A percentile compares a stretch with the other conserved stretches of the same genome.
Conservation (phyloP, 2,113 vertebrate species). For the Proterorhinus semilunaris region DNA sequence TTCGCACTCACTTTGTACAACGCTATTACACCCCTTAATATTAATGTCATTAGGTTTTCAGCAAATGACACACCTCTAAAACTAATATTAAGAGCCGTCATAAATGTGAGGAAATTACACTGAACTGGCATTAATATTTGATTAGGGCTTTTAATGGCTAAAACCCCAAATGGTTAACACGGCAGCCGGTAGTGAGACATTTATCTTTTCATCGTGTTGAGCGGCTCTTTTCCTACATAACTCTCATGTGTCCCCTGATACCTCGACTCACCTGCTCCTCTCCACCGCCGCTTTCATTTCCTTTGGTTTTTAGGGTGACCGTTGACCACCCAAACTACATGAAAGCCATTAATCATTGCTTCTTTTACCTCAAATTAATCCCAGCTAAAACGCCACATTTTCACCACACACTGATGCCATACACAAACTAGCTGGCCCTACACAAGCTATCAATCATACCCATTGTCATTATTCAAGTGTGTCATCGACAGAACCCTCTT, state of each 20-base stretch:
- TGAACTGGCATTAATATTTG: constrained; percentile 25
- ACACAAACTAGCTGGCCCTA: constrained; percentile 52
- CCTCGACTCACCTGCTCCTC: constrained; percentile 38
- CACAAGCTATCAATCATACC: constrained; percentile 76
- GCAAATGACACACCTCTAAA: constrained; percentile 7
- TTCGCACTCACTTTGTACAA: background rate
- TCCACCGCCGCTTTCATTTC: constrained; percentile 24
- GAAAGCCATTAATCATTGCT: constrained; percentile 75
- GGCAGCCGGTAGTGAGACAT: constrained; percentile 19
- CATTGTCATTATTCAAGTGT: constrained; percentile 76
- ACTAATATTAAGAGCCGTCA: constrained; percentile 5
- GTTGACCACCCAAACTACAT: constrained; percentile 64
- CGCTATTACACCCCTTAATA: background rate
- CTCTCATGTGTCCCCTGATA: constrained; percentile 30
- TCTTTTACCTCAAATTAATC: constrained; percentile 72
- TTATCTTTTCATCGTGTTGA: constrained; percentile 44
- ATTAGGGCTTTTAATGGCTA: constrained; percentile 27
- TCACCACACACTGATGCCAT: constrained; percentile 46
- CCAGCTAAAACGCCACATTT: constrained; percentile 45
- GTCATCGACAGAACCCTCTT: constrained; percentile 73
- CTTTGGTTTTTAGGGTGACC: constrained; percentile 39
- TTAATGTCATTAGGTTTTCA: background rate
- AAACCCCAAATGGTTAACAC: constrained; percentile 26
- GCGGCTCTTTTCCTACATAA: constrained; percentile 25
- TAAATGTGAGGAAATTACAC: constrained; percentile 23